These are phyloP conservation scores for Anastrepha obliqua DNA, from an alignment of 1,140 invertebrate species.

Conservation along the genomic window DNA sequence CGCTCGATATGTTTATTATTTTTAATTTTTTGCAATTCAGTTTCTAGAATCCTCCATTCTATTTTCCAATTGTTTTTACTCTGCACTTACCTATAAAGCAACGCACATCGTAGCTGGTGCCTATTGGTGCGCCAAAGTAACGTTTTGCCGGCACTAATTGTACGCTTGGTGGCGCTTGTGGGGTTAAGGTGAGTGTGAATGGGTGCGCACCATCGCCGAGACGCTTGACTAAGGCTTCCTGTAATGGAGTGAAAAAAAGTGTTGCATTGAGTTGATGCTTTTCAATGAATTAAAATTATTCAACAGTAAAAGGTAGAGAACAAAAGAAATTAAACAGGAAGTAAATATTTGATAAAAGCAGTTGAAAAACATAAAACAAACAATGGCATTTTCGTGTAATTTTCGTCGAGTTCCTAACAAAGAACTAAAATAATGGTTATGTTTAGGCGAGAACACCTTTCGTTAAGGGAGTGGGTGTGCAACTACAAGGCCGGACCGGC, in stretches of 20 bases:
- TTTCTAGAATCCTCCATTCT: not conserved
- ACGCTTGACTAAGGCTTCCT: constrained; percentile 88
- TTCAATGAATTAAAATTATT: too few species aligned
- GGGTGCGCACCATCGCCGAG: constrained; percentile 86
- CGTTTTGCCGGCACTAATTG: constrained; percentile 92
- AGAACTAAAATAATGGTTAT: too few species aligned
- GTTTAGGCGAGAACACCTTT: too few species aligned
- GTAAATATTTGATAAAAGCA: too few species aligned
- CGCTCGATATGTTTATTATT: not conserved
- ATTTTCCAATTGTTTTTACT: not conserved
- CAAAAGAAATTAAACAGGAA: too few species aligned
- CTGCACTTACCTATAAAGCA: constrained; percentile 72
- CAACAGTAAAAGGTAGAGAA: too few species aligned
- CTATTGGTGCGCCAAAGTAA: constrained; percentile 92
- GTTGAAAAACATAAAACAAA: too few species aligned
- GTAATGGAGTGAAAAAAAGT: constrained; percentile 57
- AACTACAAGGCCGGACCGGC: too few species aligned
- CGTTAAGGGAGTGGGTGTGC: too few species aligned
- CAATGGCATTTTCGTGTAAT: too few species aligned
- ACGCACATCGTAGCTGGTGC: constrained; percentile 88
- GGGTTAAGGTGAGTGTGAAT: constrained; percentile 86
- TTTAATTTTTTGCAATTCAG: not conserved
- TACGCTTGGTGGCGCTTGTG: constrained; percentile 89
- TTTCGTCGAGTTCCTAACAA: too few species aligned
- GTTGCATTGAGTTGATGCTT: not conserved